Base-by-base conservation (phyloP, 2,888 invertebrate species). In the Acanthosepion lycidas region DNA sequence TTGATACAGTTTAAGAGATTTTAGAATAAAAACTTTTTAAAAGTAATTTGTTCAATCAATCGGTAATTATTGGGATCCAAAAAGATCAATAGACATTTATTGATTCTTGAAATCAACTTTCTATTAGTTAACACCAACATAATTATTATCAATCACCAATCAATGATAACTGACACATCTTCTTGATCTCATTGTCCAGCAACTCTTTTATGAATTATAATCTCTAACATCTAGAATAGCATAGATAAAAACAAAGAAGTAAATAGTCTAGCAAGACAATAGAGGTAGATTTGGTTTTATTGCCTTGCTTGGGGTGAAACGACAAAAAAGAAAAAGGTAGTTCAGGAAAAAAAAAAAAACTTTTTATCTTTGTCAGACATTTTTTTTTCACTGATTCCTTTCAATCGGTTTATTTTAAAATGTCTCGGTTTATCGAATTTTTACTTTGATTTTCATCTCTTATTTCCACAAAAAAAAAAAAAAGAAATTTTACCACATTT, bases 61-160 rank as follows among this genome's bases (percentile, higher is more conserved):
- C 15, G n/a, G 2, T 78, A 33, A 78, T 78, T n/a, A 78, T 2
- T 78, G 28, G 20, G 33, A 64, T 26, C 94, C 26, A 12, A 23
- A 91, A 91, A 53, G 53, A 55, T 94, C 59, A 94, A 94, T 55
- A 42, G 18, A 6, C 5, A 94, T 48, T 92, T 92, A 93, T 49
- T 94, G 49, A 51, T 53, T 55, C 51, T 42, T n/a, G 18, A 94
- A 95, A 49, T n/a, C 78, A 28, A 94, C 49, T 51, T 53, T 48
- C 78, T n/a, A 33, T n/a, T 18, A 78, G 78, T n/a, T 78, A 33
- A 78, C 78, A 78, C n/a, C n/a, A n/a, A 78, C 15, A 78, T n/a
- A 78, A 78, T 78, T n/a, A 78, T 78, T 78, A 78, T n/a, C 78
- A n/a, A n/a, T 33, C 78, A 78, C 78, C 78, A 18, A n/a, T 78